These are phyloP conservation scores for Limenitis camilla DNA, from an alignment of 2,888 invertebrate genomes.

Conservation along the genomic window DNA sequence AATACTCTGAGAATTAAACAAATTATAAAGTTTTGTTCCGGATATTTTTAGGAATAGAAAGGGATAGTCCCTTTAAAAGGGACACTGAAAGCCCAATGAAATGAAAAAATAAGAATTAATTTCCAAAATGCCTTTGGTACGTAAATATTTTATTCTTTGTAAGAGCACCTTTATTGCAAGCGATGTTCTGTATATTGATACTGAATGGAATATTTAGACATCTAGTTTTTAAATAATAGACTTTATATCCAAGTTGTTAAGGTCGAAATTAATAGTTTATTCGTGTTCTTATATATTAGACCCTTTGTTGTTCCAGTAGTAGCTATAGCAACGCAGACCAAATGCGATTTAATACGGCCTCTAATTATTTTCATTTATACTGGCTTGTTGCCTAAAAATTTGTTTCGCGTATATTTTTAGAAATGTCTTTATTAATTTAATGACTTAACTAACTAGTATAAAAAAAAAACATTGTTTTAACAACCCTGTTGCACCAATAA, in stretches of 20 bases:
- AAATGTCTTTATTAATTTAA: slow-evolving; percentile 3
- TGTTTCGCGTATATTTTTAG: slow-evolving; percentile 8
- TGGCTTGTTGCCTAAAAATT: slow-evolving; percentile 10
- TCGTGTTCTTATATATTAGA: slow-evolving; percentile 15
- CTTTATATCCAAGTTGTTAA: neutral
- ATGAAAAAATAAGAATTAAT: slow-evolving; percentile 7
- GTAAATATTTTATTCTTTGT: slow-evolving; percentile 13
- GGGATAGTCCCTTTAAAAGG: too few species aligned
- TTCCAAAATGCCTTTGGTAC: slow-evolving; percentile 1
- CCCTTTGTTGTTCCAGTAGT: slow-evolving; percentile 36
- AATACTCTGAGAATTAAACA: too few species aligned
- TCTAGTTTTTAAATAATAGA: neutral
- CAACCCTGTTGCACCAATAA: neutral
- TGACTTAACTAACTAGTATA: slow-evolving; percentile 5
- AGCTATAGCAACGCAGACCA: slow-evolving; percentile 24
- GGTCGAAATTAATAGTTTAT: neutral
- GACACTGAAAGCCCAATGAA: neutral
- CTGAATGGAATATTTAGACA: neutral
- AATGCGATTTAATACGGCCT: slow-evolving; percentile 10
- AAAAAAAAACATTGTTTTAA: slow-evolving; percentile 2
- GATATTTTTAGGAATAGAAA: too few species aligned
- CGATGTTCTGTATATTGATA: neutral
- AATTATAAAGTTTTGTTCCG: too few species aligned
- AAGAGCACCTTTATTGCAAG: neutral
- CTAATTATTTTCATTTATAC: slow-evolving; percentile 7